Evolutionary conservation across 2,113 vertebrate species (phyloP).

Genomic region (Scopus umbretta): DNA sequence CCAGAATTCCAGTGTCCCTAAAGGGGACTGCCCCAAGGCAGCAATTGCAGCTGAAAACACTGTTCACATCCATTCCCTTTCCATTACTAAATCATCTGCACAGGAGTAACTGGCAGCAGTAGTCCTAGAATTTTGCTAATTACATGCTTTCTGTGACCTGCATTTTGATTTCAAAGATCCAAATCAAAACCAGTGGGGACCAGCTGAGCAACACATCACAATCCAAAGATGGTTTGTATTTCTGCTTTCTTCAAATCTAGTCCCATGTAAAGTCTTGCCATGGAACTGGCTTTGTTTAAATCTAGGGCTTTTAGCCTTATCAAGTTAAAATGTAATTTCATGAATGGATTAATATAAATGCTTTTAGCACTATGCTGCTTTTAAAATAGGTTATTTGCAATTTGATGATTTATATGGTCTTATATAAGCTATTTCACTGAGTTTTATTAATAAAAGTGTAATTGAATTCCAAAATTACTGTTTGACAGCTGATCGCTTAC

Average conservation of each 20-base stretch:
- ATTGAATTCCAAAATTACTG: neutral
- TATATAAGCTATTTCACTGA: neutral
- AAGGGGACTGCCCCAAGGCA: neutral
- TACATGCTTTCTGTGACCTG: neutral
- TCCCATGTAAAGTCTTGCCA: neutral
- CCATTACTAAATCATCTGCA: neutral
- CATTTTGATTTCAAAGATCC: neutral
- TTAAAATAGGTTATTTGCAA: neutral
- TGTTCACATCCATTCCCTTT: neutral
- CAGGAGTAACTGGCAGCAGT: neutral
- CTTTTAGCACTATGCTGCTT: neutral
- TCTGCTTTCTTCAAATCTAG: neutral
- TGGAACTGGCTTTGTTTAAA: neutral
- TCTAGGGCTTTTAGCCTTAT: neutral
- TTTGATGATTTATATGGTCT: neutral
- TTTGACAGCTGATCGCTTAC: neutral
- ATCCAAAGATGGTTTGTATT: accelerated
- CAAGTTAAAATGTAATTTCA: neutral
- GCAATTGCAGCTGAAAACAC: accelerated
- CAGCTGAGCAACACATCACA: accelerated
- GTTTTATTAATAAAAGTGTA: neutral
- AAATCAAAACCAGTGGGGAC: accelerated
- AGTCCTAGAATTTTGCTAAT: neutral
- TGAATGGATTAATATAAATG: neutral
- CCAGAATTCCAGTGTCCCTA: neutral